These are phyloP conservation scores for Noctua fimbriata DNA, from an alignment of 2,888 invertebrate genomes.

Conservation along the genomic window DNA sequence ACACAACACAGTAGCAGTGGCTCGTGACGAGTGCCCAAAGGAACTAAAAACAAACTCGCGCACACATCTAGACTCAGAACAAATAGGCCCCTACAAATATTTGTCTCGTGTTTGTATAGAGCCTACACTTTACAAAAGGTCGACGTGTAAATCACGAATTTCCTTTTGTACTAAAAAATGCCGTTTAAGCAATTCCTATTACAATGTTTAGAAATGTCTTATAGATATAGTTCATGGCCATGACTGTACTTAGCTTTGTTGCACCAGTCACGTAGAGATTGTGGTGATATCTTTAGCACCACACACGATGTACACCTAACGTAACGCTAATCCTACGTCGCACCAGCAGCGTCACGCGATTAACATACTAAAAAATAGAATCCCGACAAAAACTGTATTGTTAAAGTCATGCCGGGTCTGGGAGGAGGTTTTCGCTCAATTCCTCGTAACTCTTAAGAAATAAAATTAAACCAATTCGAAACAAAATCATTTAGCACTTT, in stretches of 20 bases:
- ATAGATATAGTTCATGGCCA: not conserved
- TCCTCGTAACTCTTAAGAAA: not conserved
- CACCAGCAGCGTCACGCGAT: not conserved
- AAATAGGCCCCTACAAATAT: slow-evolving; percentile 40
- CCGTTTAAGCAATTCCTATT: not conserved
- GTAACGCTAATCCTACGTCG: not conserved
- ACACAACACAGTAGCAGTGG: not conserved
- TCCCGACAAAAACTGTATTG: not conserved
- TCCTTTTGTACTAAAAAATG: not conserved
- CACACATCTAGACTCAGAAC: slow-evolving; percentile 22
- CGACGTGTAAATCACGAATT: slow-evolving; percentile 10
- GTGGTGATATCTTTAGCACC: not conserved
- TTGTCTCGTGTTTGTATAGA: slow-evolving; percentile 17
- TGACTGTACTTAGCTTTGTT: not conserved
- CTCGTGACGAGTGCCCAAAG: not conserved
- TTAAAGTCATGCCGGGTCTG: not conserved
- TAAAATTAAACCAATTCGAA: not conserved
- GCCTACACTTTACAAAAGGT: slow-evolving; percentile 23
- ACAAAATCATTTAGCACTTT: not conserved
- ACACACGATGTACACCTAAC: not conserved
- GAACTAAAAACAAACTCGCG: slow-evolving; percentile 21
- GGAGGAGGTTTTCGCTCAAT: not conserved
- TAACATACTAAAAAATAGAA: not conserved
- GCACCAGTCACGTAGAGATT: not conserved
- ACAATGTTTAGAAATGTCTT: not conserved